A percentile compares a stretch with the other conserved stretches of the same genome.
Evolutionary conservation across 2,113 vertebrate species (phyloP).

Genomic region (Cheilinus undulatus): DNA sequence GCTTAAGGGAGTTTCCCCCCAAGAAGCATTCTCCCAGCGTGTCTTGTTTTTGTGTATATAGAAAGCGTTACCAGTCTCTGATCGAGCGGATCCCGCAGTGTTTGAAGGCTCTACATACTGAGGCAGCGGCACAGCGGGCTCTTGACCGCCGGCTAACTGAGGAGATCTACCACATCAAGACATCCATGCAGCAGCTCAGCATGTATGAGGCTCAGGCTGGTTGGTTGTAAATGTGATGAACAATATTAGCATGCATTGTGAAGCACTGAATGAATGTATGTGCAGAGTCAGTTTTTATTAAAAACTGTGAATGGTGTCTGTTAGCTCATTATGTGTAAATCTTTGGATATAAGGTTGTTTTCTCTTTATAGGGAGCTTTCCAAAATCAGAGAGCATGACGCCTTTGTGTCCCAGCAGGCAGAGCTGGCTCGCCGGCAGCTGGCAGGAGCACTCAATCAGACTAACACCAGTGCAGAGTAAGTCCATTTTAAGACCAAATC

Average conservation of each 20-base stretch:
- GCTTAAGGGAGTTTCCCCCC: too few relatives aligned
- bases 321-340: background rate
- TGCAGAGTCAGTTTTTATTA: background rate
- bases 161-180: conserved; percentile 87
- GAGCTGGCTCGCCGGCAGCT: conserved; percentile 82
- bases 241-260: background rate
- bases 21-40: background rate
- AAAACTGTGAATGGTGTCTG: background rate
- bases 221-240: background rate
- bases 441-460: conserved; percentile 78
- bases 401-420: conserved; percentile 82
- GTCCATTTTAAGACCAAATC: conserved; percentile 52
- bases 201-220: conserved; percentile 80
- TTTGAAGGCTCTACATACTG: conserved; percentile 87
- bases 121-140: conserved; percentile 84
- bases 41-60: conserved; percentile 56
- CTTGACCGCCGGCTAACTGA: conserved; percentile 86
- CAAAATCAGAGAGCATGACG: conserved; percentile 82
- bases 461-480: conserved; percentile 85
- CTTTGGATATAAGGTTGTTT: background rate
- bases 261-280: background rate
- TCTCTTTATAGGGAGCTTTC: conserved; percentile 82
- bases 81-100: conserved; percentile 86
- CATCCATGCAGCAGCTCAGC: conserved; percentile 83
- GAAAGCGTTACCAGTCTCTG: conserved; percentile 87